Base-by-base conservation (phyloP, 2,113 vertebrate species). In the Leptosomus discolor region DNA sequence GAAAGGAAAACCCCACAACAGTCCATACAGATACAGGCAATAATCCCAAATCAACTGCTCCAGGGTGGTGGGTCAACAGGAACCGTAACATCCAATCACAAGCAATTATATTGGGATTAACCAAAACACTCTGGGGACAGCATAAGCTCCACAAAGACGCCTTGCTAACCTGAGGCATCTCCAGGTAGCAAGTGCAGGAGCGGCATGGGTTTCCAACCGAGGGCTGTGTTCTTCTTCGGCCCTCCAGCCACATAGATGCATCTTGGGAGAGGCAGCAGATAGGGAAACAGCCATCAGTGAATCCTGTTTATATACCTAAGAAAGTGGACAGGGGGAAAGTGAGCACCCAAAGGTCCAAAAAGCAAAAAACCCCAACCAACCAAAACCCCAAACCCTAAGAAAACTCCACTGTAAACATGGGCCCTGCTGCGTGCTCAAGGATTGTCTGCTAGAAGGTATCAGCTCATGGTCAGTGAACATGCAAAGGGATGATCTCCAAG, bases 181-280 rank as follows among this genome's bases (percentile, higher is more conserved):
- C 54, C 50, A 32, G 58, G 36, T 41, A 74, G 64, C 39, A 76
- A 34, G 21, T 0, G 23, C 14, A 69, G 87, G 71, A 18, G 26
- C 7, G 1, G 48, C 15, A 41, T 16, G 5, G 8, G 3, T 9
- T 80, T 69, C 34, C 27, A 73, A 1, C 12, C 2, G 1, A 60
- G 39, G 36, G 39, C 39, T 83, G 17, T 0, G 2, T 27, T 71
- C 5, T 41, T 37, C 26, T 80, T 48, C 58, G 81, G 61, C 61
- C 23, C 37, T 58, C 39, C 61, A 88, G 56, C 22, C 51, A 37
- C 32, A 58, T 17, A 51, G 7, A 14, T 0, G 0, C 21, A 23
- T 3, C 45, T 36, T n/a, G 11, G 63, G 58, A 64, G 50, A 71
- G 77, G 61, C 60, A 88, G 26, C 17, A 36, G 27, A 10, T 1